A percentile compares a stretch with the other conserved stretches of the same genome.
Evolutionary conservation across 2,113 vertebrate species (phyloP).

Genomic region (Meriones unguiculatus): DNA sequence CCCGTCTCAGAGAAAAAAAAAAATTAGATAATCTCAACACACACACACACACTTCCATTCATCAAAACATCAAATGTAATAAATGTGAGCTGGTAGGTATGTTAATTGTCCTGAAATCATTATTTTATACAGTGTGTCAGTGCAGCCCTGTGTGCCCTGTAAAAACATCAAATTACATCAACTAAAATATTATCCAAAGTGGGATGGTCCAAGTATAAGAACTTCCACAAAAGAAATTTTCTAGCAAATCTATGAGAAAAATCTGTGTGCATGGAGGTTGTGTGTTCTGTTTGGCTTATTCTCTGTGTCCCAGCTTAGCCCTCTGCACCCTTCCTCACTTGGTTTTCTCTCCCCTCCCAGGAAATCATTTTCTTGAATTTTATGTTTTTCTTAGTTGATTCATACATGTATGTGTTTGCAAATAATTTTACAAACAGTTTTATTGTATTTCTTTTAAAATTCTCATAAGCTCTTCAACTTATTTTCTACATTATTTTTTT

Average conservation of each 20-base stretch:
- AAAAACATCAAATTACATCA: background rate
- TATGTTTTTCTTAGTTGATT: background rate
- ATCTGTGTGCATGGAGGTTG: background rate
- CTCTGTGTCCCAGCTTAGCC: too few relatives aligned
- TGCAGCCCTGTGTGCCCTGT: background rate
- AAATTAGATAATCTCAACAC: background rate
- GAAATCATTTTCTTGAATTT: background rate
- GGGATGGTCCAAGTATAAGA: background rate
- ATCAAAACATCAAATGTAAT: background rate
- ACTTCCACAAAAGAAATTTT: background rate
- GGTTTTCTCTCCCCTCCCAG: background rate
- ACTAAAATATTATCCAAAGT: background rate
- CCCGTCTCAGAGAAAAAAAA: background rate
- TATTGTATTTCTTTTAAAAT: background rate
- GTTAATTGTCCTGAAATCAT: background rate
- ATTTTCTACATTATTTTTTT: background rate
- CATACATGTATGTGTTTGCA: background rate
- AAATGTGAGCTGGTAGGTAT: background rate
- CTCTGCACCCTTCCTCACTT: background rate
- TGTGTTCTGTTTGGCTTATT: background rate
- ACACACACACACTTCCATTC: background rate
- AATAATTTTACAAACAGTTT: background rate
- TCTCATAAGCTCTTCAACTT: background rate
- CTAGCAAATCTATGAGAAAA: background rate
- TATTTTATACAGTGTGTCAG: too few relatives aligned